Base-by-base conservation (phyloP, 2,888 invertebrate genomes). In the Ashinkailepas kermadecensis region DNA sequence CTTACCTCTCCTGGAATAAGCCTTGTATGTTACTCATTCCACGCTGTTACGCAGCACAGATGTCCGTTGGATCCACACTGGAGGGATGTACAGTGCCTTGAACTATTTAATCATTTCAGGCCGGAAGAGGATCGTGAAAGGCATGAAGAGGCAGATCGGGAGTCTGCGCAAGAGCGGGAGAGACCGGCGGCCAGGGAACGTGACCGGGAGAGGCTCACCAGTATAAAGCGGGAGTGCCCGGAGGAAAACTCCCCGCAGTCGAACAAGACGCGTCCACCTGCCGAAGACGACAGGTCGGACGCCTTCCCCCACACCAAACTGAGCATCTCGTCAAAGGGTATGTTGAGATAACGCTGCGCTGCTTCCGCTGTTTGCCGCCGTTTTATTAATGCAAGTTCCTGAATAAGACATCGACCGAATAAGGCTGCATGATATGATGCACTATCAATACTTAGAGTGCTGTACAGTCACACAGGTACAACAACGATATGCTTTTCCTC, bases 291-390 rank as follows among this genome's bases (percentile, higher is more conserved):
- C 54, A 74, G 18, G 54, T 6, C 74, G 39, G 74, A 74, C 54
- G 9, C 18, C 9, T 8, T 13, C 18, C 74, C 80, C 9, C 59
- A 80, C 80, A 80, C 59, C 1, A 81, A 23, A 23, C 25, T 54
- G 18, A 81, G 83, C 18, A 54, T 74, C 54, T 39, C 94, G 84
- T 94, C 94, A 85, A 91, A 94, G 91, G 94, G 96, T 93, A 87
- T 89, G 90, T 39, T 39, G 39, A 39, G 39, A 39, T 39, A 39
- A 39, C 39, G 39, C 39, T 39, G 39, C 39, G 39, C 39, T 39
- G 4, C 4, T 39, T 39, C 39, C 39, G 39, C 39, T 39, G 39
- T 39, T 39, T 39, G 39, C 39, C 39, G 39, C 39, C 39, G 39
- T 39, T 39, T 39, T 39, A 39, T 39, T 39, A 39, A 39, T 39